phyloP scores from a whole-genome alignment of 2,797 vertebrate species.

The Acanthurus lineatus region DNA sequence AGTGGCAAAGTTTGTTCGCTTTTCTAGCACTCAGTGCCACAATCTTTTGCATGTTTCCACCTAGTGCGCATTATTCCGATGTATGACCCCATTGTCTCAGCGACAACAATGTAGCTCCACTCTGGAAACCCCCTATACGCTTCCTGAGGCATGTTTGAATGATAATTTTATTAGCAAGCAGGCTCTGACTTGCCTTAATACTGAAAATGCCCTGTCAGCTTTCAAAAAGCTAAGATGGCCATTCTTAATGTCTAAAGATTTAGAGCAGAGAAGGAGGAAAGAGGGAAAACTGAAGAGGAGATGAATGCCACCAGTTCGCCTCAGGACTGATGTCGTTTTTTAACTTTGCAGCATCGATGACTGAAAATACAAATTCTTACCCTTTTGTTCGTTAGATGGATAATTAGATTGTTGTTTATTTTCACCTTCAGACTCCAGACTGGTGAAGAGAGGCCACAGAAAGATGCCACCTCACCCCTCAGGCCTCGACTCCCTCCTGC shows the following conservation, averaged over 20 bases:
- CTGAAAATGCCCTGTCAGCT: not conserved
- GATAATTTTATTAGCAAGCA: slow-evolving; percentile 13
- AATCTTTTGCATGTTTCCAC: slow-evolving; percentile 9
- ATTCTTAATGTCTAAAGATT: slow-evolving; percentile 3
- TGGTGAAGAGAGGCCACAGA: slow-evolving; percentile 30
- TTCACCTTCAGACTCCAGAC: slow-evolving; percentile 5
- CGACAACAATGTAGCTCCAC: not conserved
- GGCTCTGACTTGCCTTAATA: not conserved
- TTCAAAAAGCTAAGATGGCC: not conserved
- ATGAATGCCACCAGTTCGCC: not conserved
- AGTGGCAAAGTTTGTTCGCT: slow-evolving; percentile 68
- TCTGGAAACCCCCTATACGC: slow-evolving; percentile 44
- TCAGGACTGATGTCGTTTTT: no score
- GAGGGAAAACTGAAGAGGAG: slow-evolving; percentile 1
- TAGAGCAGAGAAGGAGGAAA: not conserved
- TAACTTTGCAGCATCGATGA: no score
- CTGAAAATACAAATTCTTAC: no score
- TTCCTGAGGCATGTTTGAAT: slow-evolving; percentile 19
- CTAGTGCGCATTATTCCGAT: slow-evolving; percentile 18
- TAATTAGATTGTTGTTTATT: no score
- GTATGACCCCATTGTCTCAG: slow-evolving; percentile 34
- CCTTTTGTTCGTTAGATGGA: no score
- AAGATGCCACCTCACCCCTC: slow-evolving; percentile 43
- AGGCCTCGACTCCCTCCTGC: slow-evolving; percentile 11
- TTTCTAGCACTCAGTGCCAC: slow-evolving; percentile 32